Conservation (phyloP, 2,797 vertebrate genomes). For the Onychomys arenicola region DNA sequence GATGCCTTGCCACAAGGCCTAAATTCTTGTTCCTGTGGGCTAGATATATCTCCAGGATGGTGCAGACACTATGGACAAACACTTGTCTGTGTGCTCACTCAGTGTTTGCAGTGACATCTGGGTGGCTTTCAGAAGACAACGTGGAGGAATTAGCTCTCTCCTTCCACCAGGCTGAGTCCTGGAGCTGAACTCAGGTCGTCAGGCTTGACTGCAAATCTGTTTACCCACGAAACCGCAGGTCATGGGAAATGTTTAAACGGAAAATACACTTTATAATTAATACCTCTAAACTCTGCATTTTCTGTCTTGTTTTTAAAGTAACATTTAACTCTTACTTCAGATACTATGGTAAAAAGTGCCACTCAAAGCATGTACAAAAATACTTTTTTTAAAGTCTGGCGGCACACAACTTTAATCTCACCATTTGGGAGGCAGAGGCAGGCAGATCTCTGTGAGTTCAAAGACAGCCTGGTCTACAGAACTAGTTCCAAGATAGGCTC, state of each 20-base stretch:
- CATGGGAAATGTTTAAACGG: neutral
- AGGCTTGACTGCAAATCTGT: neutral
- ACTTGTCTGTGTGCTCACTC: neutral
- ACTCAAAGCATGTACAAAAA: neutral
- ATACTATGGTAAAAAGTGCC: neutral
- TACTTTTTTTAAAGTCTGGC: neutral
- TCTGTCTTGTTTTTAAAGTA: neutral
- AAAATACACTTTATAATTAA: neutral
- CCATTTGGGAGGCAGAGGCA: neutral
- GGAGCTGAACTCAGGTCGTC: neutral
- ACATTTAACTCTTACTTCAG: neutral
- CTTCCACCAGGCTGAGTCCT: neutral
- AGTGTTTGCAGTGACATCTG: neutral
- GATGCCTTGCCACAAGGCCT: neutral
- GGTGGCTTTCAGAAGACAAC: neutral
- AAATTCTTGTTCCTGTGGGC: neutral
- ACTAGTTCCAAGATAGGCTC: neutral
- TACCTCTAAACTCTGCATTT: neutral
- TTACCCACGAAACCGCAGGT: neutral
- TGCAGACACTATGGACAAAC: neutral
- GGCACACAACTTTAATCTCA: neutral
- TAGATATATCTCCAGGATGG: neutral
- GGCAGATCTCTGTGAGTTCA: neutral
- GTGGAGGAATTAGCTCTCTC: neutral
- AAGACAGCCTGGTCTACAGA: neutral